These are phyloP conservation scores for Abramis brama DNA, from an alignment of 2,113 vertebrate genomes.

Conservation along the genomic window DNA sequence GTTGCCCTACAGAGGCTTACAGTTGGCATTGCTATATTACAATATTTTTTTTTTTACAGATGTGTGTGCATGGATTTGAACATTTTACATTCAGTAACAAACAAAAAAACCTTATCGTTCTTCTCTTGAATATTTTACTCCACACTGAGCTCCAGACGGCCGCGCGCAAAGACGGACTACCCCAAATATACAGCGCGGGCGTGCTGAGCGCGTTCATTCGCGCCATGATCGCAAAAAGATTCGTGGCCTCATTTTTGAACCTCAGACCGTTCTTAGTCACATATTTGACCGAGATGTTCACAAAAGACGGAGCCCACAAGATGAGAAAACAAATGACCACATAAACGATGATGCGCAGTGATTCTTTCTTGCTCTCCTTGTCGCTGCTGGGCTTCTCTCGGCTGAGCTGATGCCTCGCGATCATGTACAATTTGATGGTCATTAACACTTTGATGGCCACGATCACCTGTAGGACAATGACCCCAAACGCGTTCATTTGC, in stretches of 20 bases:
- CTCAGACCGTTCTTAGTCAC: conserved; percentile 65
- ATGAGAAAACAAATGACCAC: conserved; percentile 76
- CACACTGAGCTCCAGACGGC: conserved; percentile 70
- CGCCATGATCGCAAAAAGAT: conserved; percentile 75
- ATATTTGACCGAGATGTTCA: conserved; percentile 76
- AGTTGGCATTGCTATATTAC: neutral
- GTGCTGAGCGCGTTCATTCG: conserved; percentile 76
- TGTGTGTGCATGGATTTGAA: neutral
- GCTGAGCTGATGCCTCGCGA: conserved; percentile 71
- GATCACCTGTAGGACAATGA: conserved; percentile 73
- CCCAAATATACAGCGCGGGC: conserved; percentile 75
- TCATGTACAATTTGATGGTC: conserved; percentile 77
- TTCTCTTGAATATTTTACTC: conserved; percentile 60
- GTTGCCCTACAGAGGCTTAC: neutral
- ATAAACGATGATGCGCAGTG: conserved; percentile 76
- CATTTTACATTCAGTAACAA: neutral
- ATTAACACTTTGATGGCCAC: conserved; percentile 74
- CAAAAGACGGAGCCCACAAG: conserved; percentile 77
- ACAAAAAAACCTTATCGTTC: conserved; percentile 48
- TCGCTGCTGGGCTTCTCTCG: conserved; percentile 70
- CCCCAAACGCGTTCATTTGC: conserved; percentile 73
- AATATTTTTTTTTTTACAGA: neutral
- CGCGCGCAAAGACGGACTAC: conserved; percentile 71
- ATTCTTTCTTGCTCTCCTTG: conserved; percentile 74
- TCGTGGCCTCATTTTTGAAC: conserved; percentile 77